Evolutionary conservation across 2,113 vertebrate species (phyloP).

Genomic region (Toxotes chatareus): DNA sequence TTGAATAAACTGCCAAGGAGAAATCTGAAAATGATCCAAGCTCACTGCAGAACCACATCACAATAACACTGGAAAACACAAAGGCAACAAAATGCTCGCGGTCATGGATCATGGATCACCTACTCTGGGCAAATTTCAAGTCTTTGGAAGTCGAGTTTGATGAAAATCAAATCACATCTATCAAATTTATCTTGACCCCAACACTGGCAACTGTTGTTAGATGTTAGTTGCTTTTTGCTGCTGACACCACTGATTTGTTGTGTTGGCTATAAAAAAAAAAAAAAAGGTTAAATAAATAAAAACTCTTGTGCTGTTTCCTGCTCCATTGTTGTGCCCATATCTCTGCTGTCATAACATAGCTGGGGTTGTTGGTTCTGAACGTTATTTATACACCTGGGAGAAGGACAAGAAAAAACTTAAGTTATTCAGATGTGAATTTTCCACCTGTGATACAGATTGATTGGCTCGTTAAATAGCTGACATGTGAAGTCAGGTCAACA

Average conservation of each 20-base stretch:
- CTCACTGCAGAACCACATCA: no score
- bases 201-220: not conserved
- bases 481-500: constrained; percentile 31
- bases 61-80: no score
- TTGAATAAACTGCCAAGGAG: not conserved
- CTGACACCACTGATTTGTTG: no score
- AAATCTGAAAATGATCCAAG: not conserved
- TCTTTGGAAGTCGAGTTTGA: not conserved
- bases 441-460: not conserved
- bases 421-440: not conserved
- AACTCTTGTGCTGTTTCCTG: constrained; percentile 6
- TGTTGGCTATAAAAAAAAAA: not conserved
- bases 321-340: constrained; percentile 39
- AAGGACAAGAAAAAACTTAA: not conserved
- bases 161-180: not conserved
- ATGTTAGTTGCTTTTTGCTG: no score
- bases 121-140: not conserved
- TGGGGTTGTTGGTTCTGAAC: not conserved
- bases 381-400: constrained; percentile 13
- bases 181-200: not conserved
- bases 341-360: constrained; percentile 31
- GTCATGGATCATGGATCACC: not conserved
- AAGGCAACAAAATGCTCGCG: no score
- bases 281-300: not conserved
- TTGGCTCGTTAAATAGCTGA: constrained; percentile 31